These are phyloP conservation scores for Caenorhabditis sp. DNA, from an alignment of 2,888 invertebrate species.

Conservation along the genomic window DNA sequence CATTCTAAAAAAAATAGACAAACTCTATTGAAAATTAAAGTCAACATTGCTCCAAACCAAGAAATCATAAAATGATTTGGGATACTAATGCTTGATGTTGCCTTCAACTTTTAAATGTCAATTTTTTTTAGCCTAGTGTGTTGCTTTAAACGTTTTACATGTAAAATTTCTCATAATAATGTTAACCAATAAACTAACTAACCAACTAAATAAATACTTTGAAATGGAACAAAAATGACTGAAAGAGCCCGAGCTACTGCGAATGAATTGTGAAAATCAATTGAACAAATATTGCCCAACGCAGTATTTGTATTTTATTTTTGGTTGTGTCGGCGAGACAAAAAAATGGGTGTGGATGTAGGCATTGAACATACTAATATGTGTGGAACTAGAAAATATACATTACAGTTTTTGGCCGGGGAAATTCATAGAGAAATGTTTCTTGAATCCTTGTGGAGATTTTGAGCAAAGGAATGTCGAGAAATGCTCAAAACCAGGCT, in stretches of 20 bases:
- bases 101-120: too few relatives aligned
- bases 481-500: neutral
- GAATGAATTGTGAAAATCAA: conserved; percentile 17
- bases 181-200: neutral
- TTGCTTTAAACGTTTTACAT: too few relatives aligned
- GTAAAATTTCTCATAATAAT: too few relatives aligned
- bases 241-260: neutral
- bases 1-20: too few relatives aligned
- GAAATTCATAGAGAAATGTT: neutral
- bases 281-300: conserved; percentile 34
- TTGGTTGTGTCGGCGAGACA: neutral
- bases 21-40: too few relatives aligned
- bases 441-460: neutral
- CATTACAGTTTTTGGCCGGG: neutral
- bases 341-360: neutral
- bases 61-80: too few relatives aligned
- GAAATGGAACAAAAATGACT: neutral
- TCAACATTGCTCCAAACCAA: too few relatives aligned
- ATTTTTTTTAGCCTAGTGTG: too few relatives aligned
- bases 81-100: too few relatives aligned
- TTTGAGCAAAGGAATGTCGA: neutral
- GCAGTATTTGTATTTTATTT: neutral
- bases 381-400: too few relatives aligned
- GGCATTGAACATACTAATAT: neutral
- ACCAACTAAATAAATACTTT: neutral